A percentile compares a stretch with the other conserved stretches of the same genome.
phyloP scores from a whole-genome alignment of 2,797 vertebrate genomes.

The Acipenser transmontanus region DNA sequence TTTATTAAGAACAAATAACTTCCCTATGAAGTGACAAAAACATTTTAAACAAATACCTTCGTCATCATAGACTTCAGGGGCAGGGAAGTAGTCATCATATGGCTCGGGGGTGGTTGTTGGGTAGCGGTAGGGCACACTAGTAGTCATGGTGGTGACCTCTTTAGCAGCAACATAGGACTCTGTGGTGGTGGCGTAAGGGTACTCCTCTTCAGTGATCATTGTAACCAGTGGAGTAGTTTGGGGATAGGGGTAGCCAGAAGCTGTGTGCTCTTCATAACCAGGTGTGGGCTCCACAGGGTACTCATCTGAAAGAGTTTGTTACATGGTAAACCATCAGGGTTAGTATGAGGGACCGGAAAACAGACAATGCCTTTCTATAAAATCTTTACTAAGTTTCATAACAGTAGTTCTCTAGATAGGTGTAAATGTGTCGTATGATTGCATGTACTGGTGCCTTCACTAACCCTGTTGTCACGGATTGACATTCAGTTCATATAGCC shows the following conservation, averaged over 20 bases:
- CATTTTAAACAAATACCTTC: conserved; percentile 5
- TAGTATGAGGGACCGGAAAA: too few species aligned
- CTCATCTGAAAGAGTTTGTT: conserved; percentile 22
- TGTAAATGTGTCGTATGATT: too few species aligned
- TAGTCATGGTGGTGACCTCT: conserved; percentile 50
- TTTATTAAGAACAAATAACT: too few species aligned
- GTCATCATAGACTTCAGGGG: conserved; percentile 30
- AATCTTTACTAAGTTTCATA: too few species aligned
- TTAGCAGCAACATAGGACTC: conserved; percentile 60
- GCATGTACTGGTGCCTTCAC: too few species aligned
- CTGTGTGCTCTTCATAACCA: conserved; percentile 39
- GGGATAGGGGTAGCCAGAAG: conserved; percentile 42
- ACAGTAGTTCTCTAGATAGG: too few species aligned
- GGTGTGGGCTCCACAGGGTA: conserved; percentile 43
- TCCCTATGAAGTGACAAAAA: neutral
- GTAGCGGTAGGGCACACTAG: conserved; percentile 40
- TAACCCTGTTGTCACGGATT: too few species aligned
- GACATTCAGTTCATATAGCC: too few species aligned
- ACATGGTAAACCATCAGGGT: too few species aligned
- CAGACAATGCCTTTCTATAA: too few species aligned
- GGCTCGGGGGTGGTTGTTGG: conserved; percentile 26
- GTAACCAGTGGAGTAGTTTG: conserved; percentile 46
- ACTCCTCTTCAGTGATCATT: conserved; percentile 62
- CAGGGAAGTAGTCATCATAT: conserved; percentile 35
- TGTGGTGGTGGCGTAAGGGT: conserved; percentile 45